A percentile compares a stretch with the other conserved stretches of the same genome.
phyloP scores from a whole-genome alignment of 2,888 invertebrate genomes.

The Cataglyphis altisquamis region DNA sequence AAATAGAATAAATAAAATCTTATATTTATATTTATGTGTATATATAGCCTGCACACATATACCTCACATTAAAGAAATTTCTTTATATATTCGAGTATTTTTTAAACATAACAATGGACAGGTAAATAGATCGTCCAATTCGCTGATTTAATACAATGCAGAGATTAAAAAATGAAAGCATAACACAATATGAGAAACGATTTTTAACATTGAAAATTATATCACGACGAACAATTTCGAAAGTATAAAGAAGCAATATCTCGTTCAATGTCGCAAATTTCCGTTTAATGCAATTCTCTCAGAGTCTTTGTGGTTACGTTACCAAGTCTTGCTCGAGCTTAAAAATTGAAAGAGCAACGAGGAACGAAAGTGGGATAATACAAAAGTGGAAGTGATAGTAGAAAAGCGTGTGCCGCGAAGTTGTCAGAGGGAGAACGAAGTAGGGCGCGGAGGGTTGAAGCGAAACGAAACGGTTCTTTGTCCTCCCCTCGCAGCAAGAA shows the following conservation, averaged over 20 bases:
- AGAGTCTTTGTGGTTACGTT: slow-evolving; percentile 4
- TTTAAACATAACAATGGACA: background rate
- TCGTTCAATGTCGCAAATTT: slow-evolving; percentile 37
- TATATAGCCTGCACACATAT: background rate
- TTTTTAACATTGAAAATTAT: slow-evolving; percentile 14
- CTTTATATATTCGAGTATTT: background rate
- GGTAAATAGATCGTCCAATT: slow-evolving; percentile 18
- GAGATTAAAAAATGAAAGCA: slow-evolving; percentile 12
- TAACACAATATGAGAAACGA: slow-evolving; percentile 13
- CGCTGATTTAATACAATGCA: background rate
- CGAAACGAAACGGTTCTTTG: slow-evolving; percentile 74
- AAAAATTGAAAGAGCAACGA: slow-evolving; percentile 54
- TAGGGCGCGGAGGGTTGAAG: slow-evolving; percentile 53
- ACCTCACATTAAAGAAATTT: background rate
- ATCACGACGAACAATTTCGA: background rate
- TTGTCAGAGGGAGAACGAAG: slow-evolving; percentile 47
- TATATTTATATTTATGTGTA: slow-evolving; percentile 22
- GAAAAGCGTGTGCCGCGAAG: background rate
- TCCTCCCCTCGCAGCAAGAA: slow-evolving; percentile 68
- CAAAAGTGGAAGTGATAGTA: slow-evolving; percentile 54
- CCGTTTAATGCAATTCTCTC: slow-evolving; percentile 20
- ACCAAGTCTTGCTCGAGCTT: slow-evolving; percentile 5
- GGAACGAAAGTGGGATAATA: slow-evolving; percentile 58
- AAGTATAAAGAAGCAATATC: slow-evolving; percentile 37
- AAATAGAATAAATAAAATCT: slow-evolving; percentile 21